Conservation (phyloP, 2,797 vertebrate species). For the Menidia menidia region DNA sequence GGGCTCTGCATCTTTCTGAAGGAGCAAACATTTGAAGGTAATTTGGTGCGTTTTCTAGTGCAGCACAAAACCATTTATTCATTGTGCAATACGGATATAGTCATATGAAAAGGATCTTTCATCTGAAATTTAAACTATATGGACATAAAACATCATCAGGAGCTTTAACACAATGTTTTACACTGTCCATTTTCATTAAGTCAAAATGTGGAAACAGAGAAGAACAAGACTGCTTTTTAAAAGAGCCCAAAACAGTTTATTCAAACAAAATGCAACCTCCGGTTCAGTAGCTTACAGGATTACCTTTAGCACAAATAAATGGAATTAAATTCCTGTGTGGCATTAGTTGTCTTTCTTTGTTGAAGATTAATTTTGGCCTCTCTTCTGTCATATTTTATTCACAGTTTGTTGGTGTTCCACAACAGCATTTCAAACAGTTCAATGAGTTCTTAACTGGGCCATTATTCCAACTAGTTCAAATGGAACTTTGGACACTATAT, state of each 20-base stretch:
- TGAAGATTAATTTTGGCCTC: too few species aligned
- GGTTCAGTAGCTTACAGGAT: neutral
- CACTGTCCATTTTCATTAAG: neutral
- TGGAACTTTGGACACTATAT: neutral
- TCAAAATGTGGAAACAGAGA: neutral
- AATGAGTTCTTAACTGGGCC: neutral
- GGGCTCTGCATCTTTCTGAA: conserved; percentile 11
- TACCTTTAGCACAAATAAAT: neutral
- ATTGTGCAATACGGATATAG: neutral
- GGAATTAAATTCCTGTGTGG: neutral
- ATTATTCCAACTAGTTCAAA: too few species aligned
- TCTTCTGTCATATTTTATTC: too few species aligned
- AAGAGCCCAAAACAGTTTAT: neutral
- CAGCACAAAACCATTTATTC: too few species aligned
- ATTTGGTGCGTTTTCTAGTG: conserved; percentile 30
- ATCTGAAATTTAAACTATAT: neutral
- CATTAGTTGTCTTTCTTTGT: too few species aligned
- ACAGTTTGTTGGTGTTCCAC: neutral
- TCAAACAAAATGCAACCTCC: neutral
- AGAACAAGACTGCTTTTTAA: too few species aligned
- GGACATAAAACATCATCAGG: neutral
- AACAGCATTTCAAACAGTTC: neutral
- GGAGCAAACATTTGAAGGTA: conserved; percentile 32
- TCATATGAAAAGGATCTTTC: neutral
- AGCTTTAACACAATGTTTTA: neutral